Base-by-base conservation (phyloP, 2,797 vertebrate genomes). In the Cossypha polioptera region DNA sequence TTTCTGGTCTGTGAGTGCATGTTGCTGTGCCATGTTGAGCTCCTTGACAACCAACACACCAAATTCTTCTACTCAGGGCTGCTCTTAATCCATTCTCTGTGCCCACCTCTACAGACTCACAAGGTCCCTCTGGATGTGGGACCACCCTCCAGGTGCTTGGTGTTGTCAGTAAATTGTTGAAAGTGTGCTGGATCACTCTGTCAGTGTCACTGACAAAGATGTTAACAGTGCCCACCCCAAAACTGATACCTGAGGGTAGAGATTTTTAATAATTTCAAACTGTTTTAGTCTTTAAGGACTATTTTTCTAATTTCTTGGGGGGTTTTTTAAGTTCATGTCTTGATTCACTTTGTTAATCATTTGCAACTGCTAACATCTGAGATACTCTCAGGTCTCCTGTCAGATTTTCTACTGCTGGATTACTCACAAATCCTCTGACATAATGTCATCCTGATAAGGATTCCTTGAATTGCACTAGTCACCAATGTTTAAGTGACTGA, bases 181-280 rank as follows among this genome's bases (percentile, higher is more conserved):
- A 13, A n/a, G 3, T 43, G 16, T 62, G 7, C 19, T 50, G 16
- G 20, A 50, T 43, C 28, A 10, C 28, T 33, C 28, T 50, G 28
- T 29, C 19, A 10, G 2, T 20, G 17, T 10, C 42, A 36, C 20
- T 16, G 15, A 7, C 6, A 50, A 33, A 57, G 18, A 35, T 20
- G 6, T 16, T 38, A 33, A 38, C 15, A 16, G 6, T 19, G 7
- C 9, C 16, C 2, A 2, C 9, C 7, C 18, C 43, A 51, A 24
- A 40, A 40, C 0, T 16, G 29, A 24, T 14, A 22, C 21, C 9
- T 24, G 21, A 57, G 15, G 5, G 8, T 13, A 2, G 5, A 62
- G 43, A 24, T n/a, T 75, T 75, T 47, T 16, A 69, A 65, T 43
- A 51, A 26, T 54, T 77, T 54, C 11, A 3, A 86, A 50, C 4